Percentiles rank a stretch among this genome's conserved stretches.
Conservation (phyloP, 2,888 invertebrate genomes). For the Alloscopus bannaensis region DNA sequence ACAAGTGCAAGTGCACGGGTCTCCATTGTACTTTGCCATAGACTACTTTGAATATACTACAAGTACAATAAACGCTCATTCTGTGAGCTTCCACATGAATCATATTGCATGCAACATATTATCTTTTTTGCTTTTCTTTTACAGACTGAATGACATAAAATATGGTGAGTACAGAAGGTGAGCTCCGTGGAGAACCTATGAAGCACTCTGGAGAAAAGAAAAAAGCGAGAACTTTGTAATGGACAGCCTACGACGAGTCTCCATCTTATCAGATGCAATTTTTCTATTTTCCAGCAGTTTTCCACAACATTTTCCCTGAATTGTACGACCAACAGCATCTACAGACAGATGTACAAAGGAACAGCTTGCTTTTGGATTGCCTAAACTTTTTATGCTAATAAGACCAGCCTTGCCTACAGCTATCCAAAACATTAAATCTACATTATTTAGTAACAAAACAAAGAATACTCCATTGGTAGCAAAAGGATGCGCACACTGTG, state of each 20-base stretch:
- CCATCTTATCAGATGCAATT: slow-evolving; percentile 2
- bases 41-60: no score
- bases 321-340: neutral
- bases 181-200: neutral
- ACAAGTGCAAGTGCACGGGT: slow-evolving; percentile 25
- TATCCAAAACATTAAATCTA: slow-evolving; percentile 46
- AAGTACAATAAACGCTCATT: no score
- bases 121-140: neutral
- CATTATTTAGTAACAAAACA: slow-evolving; percentile 26
- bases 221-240: slow-evolving; percentile 7
- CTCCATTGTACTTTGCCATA: slow-evolving; percentile 28
- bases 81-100: no score
- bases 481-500: neutral
- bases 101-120: neutral
- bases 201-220: slow-evolving; percentile 26
- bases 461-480: slow-evolving; percentile 18
- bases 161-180: slow-evolving; percentile 6
- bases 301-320: neutral
- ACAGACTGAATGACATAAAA: slow-evolving; percentile 25
- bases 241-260: neutral
- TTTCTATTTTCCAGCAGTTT: slow-evolving; percentile 8
- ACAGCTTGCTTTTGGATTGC: no score
- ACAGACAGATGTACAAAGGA: neutral
- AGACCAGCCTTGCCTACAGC: slow-evolving; percentile 51
- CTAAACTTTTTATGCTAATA: slow-evolving; percentile 48